These are phyloP conservation scores for Microtus pennsylvanicus DNA, from an alignment of 2,113 vertebrate genomes.

Conservation along the genomic window DNA sequence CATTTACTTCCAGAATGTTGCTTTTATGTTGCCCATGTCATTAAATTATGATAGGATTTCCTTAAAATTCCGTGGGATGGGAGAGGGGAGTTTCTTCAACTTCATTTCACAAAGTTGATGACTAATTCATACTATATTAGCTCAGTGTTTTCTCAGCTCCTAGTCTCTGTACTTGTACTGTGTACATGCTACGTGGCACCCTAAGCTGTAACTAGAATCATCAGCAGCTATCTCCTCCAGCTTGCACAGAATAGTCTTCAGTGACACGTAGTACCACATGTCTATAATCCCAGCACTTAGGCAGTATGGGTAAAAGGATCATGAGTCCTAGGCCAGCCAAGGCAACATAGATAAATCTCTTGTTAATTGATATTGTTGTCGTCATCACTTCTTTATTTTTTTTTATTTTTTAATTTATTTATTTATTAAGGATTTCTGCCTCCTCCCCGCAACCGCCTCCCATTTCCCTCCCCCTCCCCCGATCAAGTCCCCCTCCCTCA, in stretches of 20 bases:
- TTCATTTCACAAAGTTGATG: conserved; percentile 32
- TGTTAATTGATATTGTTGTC: background rate
- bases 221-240: background rate
- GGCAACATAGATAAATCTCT: background rate
- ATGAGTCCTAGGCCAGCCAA: background rate
- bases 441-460: no score
- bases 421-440: no score
- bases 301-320: background rate
- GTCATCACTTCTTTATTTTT: background rate
- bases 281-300: background rate
- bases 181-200: background rate
- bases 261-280: no score
- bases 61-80: background rate
- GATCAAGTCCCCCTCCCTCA: no score
- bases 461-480: no score
- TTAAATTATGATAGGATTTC: conserved; percentile 34
- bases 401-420: no score
- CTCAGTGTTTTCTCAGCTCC: conserved; percentile 13
- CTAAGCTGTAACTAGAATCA: background rate
- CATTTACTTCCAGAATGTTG: conserved; percentile 40
- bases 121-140: background rate
- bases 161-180: background rate
- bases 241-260: background rate
- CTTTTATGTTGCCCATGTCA: background rate
- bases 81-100: background rate